Percentiles rank a stretch among this genome's conserved stretches.
Conservation (phyloP, 2,888 invertebrate species). For the Busseola fusca region DNA sequence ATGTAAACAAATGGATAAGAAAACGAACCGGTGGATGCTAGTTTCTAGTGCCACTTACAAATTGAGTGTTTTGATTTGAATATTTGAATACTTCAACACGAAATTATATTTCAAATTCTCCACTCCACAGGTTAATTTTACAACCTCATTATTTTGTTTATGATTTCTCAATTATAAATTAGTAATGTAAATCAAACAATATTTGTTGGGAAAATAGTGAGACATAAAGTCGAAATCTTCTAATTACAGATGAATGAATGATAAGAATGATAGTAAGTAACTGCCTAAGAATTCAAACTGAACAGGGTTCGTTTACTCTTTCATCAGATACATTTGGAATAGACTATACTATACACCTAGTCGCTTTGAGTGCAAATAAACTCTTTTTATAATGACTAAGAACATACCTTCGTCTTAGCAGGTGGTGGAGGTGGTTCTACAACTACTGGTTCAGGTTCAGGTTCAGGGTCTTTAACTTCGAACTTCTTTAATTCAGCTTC, state of each 20-base stretch:
- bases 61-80: not conserved
- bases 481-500: constrained; percentile 85
- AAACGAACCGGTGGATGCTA: not conserved
- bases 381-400: not conserved
- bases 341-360: not conserved
- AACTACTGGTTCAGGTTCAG: constrained; percentile 71
- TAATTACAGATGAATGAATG: not conserved
- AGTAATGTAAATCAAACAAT: not conserved
- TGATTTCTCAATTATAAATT: not conserved
- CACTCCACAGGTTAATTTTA: no score
- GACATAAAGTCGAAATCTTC: not conserved
- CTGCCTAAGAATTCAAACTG: not conserved
- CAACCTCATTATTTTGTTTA: not conserved
- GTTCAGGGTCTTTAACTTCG: constrained; percentile 80
- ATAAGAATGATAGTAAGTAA: not conserved
- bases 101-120: not conserved
- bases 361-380: not conserved
- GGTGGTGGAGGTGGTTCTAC: constrained; percentile 59
- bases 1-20: not conserved
- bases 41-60: not conserved
- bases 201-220: not conserved
- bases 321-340: not conserved
- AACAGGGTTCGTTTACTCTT: not conserved
- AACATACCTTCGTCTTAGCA: constrained; percentile 69
- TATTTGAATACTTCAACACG: not conserved